A percentile compares a stretch with the other conserved stretches of the same genome.
These are phyloP conservation scores for Drosophila pandora DNA, from an alignment of 1,140 invertebrate species.

Conservation along the genomic window DNA sequence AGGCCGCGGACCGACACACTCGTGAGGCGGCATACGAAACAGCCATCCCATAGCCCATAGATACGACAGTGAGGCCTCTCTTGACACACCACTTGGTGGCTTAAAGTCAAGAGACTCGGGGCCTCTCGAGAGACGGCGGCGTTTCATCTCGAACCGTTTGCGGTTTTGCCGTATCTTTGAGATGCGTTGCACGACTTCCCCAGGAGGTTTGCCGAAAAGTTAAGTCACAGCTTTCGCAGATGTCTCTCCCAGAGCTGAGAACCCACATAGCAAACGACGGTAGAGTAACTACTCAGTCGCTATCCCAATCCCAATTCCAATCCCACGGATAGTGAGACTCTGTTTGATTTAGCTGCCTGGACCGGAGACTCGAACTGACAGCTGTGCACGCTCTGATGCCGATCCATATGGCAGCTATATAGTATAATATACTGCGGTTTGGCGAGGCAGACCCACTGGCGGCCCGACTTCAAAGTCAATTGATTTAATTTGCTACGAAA, in stretches of 20 bases:
- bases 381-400: conserved; percentile 13
- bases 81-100: conserved; percentile 35
- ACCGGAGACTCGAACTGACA: conserved; percentile 49
- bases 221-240: not conserved
- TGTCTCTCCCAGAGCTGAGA: not conserved
- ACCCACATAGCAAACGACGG: too few relatives aligned
- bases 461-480: conserved; percentile 64
- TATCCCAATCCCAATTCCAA: conserved; percentile 33
- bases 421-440: not conserved
- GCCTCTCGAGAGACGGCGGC: conserved; percentile 44
- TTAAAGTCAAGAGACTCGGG: conserved; percentile 59
- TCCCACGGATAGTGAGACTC: conserved; percentile 17
- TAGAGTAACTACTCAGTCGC: not conserved
- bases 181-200: not conserved
- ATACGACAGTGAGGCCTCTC: conserved; percentile 20
- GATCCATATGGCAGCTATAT: not conserved
- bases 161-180: not conserved
- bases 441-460: conserved; percentile 20
- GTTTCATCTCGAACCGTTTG: conserved; percentile 41
- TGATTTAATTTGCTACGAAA: conserved; percentile 72
- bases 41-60: conserved; percentile 22
- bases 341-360: conserved; percentile 54
- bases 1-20: conserved; percentile 4
- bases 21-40: conserved; percentile 25
- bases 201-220: not conserved